phyloP scores from a whole-genome alignment of 2,888 invertebrate species.

The Ctenicera cuprea region DNA sequence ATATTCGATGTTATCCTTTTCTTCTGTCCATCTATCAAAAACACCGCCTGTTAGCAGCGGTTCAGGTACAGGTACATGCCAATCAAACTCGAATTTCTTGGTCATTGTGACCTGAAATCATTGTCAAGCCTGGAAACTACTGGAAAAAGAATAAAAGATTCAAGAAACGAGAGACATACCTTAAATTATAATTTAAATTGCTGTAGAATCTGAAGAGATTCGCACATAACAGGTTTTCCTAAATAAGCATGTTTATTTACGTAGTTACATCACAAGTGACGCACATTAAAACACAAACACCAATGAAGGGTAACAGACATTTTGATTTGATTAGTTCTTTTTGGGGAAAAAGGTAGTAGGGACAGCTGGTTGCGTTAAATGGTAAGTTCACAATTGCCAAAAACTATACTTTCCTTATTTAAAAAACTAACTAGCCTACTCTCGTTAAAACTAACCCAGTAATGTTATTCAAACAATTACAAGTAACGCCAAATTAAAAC shows the following conservation, averaged over 20 bases:
- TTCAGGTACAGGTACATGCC: constrained; percentile 96
- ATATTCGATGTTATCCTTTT: constrained; percentile 93
- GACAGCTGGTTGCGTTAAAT: constrained; percentile 12
- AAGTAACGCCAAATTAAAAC: no score
- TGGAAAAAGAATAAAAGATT: neutral
- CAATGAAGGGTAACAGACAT: constrained; percentile 30
- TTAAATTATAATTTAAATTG: constrained; percentile 33
- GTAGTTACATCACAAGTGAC: constrained; percentile 53
- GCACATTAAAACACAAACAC: constrained; percentile 37
- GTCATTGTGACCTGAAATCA: constrained; percentile 80
- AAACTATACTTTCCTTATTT: neutral
- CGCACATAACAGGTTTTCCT: constrained; percentile 38
- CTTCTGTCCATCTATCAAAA: constrained; percentile 99
- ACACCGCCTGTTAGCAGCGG: constrained; percentile 88
- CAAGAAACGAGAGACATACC: constrained; percentile 29
- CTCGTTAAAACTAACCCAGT: no score
- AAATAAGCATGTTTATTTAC: constrained; percentile 55
- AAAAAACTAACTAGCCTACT: no score
- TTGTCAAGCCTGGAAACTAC: neutral
- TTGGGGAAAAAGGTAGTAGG: constrained; percentile 5
- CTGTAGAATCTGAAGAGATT: constrained; percentile 29
- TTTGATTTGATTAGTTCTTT: constrained; percentile 27
- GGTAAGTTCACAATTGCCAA: constrained; percentile 5
- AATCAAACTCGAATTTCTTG: constrained; percentile 99
- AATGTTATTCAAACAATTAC: no score